phyloP scores from a whole-genome alignment of 2,113 vertebrate species.

The Dipodomys stephensi region DNA sequence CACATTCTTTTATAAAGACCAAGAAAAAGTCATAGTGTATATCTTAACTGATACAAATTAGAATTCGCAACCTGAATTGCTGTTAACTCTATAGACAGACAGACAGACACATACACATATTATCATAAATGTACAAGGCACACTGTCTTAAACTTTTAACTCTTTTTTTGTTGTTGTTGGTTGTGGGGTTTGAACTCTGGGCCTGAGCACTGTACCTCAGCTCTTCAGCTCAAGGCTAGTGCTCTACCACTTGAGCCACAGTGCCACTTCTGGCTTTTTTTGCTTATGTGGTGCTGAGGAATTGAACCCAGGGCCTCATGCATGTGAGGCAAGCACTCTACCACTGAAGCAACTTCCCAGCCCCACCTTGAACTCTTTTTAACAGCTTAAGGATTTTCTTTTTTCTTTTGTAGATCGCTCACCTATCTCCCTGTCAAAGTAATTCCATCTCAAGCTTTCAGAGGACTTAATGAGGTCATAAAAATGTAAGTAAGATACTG shows the following conservation, averaged over 20 bases:
- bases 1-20: neutral
- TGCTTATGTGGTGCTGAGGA: no score
- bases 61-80: constrained; percentile 7
- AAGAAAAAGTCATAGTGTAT: neutral
- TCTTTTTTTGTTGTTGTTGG: neutral
- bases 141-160: constrained; percentile 42
- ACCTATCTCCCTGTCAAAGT: constrained; percentile 90
- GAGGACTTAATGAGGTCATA: constrained; percentile 90
- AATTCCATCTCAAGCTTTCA: constrained; percentile 91
- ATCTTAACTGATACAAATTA: neutral
- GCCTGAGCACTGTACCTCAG: no score
- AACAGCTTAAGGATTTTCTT: constrained; percentile 63
- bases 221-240: no score
- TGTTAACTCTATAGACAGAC: neutral
- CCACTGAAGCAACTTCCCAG: no score
- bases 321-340: no score
- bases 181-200: no score
- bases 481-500: constrained; percentile 90
- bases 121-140: constrained; percentile 55
- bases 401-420: constrained; percentile 88
- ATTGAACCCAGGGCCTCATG: no score
- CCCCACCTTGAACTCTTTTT: constrained; percentile 48
- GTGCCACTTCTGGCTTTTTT: no score
- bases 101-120: neutral
- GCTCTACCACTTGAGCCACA: no score